A percentile compares a stretch with the other conserved stretches of the same genome.
Conservation (phyloP, 1,140 invertebrate species). For the Archegozetes longisetosus region DNA sequence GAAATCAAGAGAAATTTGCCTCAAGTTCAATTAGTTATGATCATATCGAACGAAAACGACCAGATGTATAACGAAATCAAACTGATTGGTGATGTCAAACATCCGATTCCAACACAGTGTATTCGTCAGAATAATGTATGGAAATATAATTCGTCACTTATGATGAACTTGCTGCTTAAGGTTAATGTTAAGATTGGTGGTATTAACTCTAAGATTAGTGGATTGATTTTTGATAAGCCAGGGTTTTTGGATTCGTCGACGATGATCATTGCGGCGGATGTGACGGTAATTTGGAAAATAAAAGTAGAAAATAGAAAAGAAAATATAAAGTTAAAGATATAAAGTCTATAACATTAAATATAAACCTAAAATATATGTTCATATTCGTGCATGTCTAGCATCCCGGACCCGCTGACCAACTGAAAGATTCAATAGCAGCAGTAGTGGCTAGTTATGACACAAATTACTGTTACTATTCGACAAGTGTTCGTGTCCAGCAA, state of each 20-base stretch:
- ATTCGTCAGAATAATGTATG: slow-evolving; percentile 43
- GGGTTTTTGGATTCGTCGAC: slow-evolving; percentile 23
- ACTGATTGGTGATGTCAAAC: slow-evolving; percentile 48
- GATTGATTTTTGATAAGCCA: no score
- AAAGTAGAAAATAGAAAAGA: no score
- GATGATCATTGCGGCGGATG: slow-evolving; percentile 70
- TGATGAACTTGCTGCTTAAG: slow-evolving; percentile 63
- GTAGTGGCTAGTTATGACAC: slow-evolving; percentile 26
- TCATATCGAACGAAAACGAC: slow-evolving; percentile 4
- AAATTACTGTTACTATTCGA: slow-evolving; percentile 15
- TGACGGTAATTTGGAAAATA: no score
- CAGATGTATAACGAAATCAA: slow-evolving; percentile 39
- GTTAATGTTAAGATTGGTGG: slow-evolving; percentile 71
- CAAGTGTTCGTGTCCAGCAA: slow-evolving; percentile 13
- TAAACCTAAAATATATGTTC: no score
- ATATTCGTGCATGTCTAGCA: no score
- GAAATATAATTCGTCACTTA: slow-evolving; percentile 30
- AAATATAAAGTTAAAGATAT: no score
- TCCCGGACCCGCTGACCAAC: slow-evolving; percentile 47
- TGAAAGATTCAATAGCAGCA: slow-evolving; percentile 66
- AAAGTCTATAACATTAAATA: no score
- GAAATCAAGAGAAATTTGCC: neutral
- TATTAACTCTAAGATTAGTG: slow-evolving; percentile 62
- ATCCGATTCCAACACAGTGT: slow-evolving; percentile 66
- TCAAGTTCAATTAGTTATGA: neutral